phyloP scores from a whole-genome alignment of 2,113 vertebrate species.

The Coptodon bakossiorum region DNA sequence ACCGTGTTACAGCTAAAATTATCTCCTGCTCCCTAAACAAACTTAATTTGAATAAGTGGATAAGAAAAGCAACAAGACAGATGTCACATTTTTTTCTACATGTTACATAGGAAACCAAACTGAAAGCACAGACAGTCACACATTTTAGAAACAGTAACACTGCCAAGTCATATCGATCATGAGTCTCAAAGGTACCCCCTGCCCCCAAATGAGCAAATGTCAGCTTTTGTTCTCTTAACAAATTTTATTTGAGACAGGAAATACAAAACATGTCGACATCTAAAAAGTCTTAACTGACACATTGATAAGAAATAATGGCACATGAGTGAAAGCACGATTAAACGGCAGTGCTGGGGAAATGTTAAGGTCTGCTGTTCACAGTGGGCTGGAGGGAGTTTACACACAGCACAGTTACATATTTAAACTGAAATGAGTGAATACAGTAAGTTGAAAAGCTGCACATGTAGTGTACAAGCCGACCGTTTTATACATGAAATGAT shows the following conservation, averaged over 20 bases:
- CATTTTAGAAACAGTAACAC: background rate
- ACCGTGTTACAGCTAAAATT: background rate
- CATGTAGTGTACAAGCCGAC: conserved; percentile 2
- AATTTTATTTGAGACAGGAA: conserved; percentile 59
- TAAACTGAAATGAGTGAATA: background rate
- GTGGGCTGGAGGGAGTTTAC: background rate
- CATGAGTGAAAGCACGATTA: background rate
- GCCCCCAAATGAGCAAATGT: background rate
- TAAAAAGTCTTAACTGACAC: conserved; percentile 19
- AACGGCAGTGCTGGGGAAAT: background rate
- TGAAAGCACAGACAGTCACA: background rate
- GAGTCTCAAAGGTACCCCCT: background rate
- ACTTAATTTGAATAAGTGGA: background rate
- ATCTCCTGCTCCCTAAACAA: background rate
- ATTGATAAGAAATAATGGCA: conserved; percentile 14
- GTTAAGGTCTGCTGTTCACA: background rate
- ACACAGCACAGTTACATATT: background rate
- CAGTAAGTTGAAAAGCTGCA: background rate
- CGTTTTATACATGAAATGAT: background rate
- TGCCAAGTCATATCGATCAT: background rate
- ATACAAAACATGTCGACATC: conserved; percentile 34
- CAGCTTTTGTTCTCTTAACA: background rate
- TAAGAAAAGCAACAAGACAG: background rate
- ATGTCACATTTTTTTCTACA: background rate
- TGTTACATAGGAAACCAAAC: background rate